A percentile compares a stretch with the other conserved stretches of the same genome.
phyloP scores from a whole-genome alignment of 1,140 invertebrate genomes.

The Polypedilum pembai region DNA sequence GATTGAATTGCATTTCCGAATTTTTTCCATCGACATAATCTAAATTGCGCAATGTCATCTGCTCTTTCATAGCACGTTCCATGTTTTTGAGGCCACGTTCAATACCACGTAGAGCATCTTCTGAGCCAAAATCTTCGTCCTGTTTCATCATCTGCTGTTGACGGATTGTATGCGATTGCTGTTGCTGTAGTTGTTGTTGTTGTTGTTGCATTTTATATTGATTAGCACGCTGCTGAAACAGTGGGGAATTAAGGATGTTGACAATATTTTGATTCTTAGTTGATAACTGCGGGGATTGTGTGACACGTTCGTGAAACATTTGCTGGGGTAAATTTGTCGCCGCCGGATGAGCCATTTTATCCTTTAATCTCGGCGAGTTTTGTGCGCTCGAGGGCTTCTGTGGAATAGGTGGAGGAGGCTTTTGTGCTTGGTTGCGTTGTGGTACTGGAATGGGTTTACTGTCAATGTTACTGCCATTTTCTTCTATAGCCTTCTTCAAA shows the following conservation, averaged over 20 bases:
- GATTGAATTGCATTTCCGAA: constrained; percentile 37
- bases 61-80: constrained; percentile 44
- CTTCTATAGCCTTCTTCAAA: constrained; percentile 35
- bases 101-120: constrained; percentile 42
- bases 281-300: constrained; percentile 28
- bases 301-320: constrained; percentile 30
- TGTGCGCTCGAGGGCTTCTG: constrained; percentile 41
- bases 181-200: background rate
- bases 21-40: constrained; percentile 34
- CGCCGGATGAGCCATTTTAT: constrained; percentile 32
- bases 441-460: constrained; percentile 33
- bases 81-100: constrained; percentile 43
- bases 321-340: constrained; percentile 34
- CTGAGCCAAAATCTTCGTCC: constrained; percentile 42
- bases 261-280: constrained; percentile 22
- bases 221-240: constrained; percentile 32
- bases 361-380: constrained; percentile 42
- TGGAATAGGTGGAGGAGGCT: constrained; percentile 39
- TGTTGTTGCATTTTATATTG: constrained; percentile 22
- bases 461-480: background rate
- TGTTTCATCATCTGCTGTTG: constrained; percentile 34
- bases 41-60: constrained; percentile 41
- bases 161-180: constrained; percentile 23
- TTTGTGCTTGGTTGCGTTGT: constrained; percentile 30
- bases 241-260: constrained; percentile 29